Evolutionary conservation across 2,113 vertebrate species (phyloP).

Genomic region (Steatornis caripensis): DNA sequence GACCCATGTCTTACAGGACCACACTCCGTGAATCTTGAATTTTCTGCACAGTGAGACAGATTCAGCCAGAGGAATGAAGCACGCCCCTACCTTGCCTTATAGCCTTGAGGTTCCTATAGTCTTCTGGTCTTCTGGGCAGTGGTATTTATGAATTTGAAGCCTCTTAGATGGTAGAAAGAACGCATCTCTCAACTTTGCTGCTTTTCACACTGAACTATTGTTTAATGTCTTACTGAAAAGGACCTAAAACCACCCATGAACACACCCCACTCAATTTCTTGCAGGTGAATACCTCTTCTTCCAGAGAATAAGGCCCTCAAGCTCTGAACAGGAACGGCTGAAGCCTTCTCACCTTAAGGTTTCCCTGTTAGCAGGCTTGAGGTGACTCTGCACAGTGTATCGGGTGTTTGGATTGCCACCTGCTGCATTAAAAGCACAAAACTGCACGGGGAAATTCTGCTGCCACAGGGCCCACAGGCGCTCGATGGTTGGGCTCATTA

Average conservation of each 20-base stretch:
- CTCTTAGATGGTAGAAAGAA: neutral
- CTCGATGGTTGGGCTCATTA: neutral
- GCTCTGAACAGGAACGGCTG: neutral
- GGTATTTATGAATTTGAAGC: neutral
- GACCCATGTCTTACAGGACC: rapidly evolving
- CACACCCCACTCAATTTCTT: neutral
- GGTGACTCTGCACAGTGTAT: neutral
- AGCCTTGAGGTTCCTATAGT: neutral
- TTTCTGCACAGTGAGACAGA: neutral
- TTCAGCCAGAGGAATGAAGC: neutral
- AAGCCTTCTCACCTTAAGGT: neutral
- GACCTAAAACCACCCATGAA: neutral
- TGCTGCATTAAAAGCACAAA: neutral
- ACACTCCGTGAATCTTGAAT: neutral
- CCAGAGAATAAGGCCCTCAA: neutral
- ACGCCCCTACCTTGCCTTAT: neutral
- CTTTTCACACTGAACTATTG: neutral
- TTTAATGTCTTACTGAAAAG: neutral
- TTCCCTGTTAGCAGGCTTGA: neutral
- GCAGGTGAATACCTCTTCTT: neutral
- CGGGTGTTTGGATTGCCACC: neutral
- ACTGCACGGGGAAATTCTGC: neutral
- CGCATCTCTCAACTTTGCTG: neutral
- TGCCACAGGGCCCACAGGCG: neutral
- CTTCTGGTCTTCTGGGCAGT: neutral